phyloP scores from a whole-genome alignment of 2,888 invertebrate species.

The Tenthredo livida region DNA sequence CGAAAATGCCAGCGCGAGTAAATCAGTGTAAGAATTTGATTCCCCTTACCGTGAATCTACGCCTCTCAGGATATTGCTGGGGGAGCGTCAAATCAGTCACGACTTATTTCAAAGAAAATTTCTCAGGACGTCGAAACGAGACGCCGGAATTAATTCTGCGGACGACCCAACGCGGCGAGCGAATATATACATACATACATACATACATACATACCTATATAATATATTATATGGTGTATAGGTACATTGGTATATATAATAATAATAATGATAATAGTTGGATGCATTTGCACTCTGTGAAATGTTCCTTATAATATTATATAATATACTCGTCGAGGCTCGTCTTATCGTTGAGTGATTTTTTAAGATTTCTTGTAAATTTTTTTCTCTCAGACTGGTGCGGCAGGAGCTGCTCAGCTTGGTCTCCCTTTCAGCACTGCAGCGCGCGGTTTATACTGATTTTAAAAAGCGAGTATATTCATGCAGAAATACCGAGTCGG shows the following conservation, averaged over 20 bases:
- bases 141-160: constrained; percentile 41
- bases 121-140: constrained; percentile 36
- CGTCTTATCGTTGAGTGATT: constrained; percentile 26
- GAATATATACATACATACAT: too few species aligned
- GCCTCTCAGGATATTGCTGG: constrained; percentile 49
- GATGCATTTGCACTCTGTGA: background rate
- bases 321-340: background rate
- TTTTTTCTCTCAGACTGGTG: background rate
- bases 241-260: background rate
- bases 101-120: constrained; percentile 47
- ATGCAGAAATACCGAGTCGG: constrained; percentile 58
- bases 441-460: constrained; percentile 17
- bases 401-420: background rate
- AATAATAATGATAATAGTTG: background rate
- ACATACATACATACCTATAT: too few species aligned
- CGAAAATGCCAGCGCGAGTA: constrained; percentile 43
- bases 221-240: too few species aligned
- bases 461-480: constrained; percentile 24
- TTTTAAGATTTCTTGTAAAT: constrained; percentile 9
- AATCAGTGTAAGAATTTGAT: constrained; percentile 50
- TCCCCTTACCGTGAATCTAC: constrained; percentile 46
- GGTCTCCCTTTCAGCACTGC: constrained; percentile 13
- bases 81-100: constrained; percentile 51
- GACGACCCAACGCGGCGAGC: background rate
- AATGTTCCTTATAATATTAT: background rate